Conservation (phyloP, 2,113 vertebrate genomes). For the Pelmatolapia mariae region DNA sequence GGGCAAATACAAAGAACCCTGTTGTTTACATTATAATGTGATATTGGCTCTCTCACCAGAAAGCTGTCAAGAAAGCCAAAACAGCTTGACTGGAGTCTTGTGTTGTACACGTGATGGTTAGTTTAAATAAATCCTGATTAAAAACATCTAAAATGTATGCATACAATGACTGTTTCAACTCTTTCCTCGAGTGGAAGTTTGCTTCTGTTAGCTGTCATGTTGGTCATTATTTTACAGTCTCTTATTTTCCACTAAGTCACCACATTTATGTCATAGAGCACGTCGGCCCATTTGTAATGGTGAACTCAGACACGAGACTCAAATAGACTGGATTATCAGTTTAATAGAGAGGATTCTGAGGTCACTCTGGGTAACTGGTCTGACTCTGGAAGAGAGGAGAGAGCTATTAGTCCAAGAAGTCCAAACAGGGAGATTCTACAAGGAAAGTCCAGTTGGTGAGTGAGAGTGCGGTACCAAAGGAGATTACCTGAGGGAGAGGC, state of each 20-base stretch:
- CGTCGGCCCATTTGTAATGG: fast-evolving
- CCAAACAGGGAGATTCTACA: neutral
- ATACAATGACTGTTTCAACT: fast-evolving
- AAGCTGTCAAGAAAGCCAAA: neutral
- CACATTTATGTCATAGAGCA: neutral
- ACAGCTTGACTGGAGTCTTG: neutral
- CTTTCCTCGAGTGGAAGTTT: neutral
- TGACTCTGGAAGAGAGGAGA: neutral
- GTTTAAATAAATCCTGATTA: neutral
- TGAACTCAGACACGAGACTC: neutral
- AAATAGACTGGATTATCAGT: neutral
- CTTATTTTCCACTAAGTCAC: neutral
- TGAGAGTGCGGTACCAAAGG: neutral
- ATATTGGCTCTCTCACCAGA: neutral
- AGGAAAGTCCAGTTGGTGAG: neutral
- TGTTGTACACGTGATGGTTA: fast-evolving
- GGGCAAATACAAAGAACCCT: neutral
- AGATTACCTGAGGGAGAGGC: neutral
- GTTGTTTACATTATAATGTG: neutral
- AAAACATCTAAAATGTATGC: neutral
- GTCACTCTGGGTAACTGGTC: neutral
- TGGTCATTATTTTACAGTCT: neutral
- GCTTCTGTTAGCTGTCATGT: neutral
- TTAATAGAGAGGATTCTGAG: neutral
- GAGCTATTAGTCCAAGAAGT: fast-evolving